A percentile compares a stretch with the other conserved stretches of the same genome.
These are phyloP conservation scores for Metellina segmentata DNA, from an alignment of 2,888 invertebrate species.

Conservation along the genomic window DNA sequence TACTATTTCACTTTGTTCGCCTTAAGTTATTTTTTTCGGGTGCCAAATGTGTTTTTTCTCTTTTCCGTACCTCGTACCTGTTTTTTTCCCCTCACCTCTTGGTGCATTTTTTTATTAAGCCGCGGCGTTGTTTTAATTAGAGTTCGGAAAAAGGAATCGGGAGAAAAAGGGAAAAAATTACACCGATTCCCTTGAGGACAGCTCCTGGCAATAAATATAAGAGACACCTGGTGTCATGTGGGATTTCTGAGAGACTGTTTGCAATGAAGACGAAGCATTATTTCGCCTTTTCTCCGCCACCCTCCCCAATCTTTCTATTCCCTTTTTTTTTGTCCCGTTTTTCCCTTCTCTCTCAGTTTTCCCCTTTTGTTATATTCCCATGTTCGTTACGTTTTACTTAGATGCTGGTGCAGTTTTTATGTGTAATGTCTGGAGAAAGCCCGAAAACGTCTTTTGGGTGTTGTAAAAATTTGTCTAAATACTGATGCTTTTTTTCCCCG, in stretches of 20 bases:
- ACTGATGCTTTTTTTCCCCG: constrained; percentile 10
- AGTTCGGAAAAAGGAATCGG: constrained; percentile 43
- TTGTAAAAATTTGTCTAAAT: constrained; percentile 70
- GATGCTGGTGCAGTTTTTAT: constrained; percentile 8
- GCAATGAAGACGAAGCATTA: constrained; percentile 72
- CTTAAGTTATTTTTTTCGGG: constrained; percentile 52
- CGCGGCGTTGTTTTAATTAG: constrained; percentile 76
- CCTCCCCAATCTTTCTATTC: neutral
- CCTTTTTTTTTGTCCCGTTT: constrained; percentile 38
- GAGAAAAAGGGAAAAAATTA: constrained; percentile 60
- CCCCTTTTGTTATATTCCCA: constrained; percentile 45
- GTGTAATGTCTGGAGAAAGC: neutral
- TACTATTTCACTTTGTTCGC: constrained; percentile 74
- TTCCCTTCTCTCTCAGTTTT: neutral
- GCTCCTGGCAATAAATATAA: constrained; percentile 74
- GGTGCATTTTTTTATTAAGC: constrained; percentile 45
- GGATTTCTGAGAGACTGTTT: constrained; percentile 72
- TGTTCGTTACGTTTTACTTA: constrained; percentile 38
- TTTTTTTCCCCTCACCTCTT: constrained; percentile 52
- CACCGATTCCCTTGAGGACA: constrained; percentile 59
- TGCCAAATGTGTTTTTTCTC: constrained; percentile 30
- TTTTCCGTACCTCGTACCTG: constrained; percentile 50
- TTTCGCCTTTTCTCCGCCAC: constrained; percentile 28
- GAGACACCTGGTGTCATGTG: constrained; percentile 75
- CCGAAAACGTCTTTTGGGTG: constrained; percentile 41